Base-by-base conservation (phyloP, 2,888 invertebrate species). In the Caenorhabditis japonica region DNA sequence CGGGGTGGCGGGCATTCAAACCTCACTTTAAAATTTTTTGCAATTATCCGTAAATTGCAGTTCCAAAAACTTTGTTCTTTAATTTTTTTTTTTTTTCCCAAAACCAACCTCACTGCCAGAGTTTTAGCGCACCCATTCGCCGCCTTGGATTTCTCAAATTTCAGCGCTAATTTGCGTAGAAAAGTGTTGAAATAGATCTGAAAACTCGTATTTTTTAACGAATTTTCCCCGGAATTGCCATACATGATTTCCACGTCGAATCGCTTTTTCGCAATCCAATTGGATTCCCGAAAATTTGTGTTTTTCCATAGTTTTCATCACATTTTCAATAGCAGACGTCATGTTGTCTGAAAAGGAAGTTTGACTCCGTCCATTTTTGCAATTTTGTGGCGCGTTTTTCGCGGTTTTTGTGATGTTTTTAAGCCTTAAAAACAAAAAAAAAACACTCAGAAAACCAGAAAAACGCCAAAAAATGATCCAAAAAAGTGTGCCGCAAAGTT, bases 151-250 rank as follows among this genome's bases (percentile, higher is more conserved):
- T 51, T 58, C n/a, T 47, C 55, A 27, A 70, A 23, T 33, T 38
- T 46, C 23, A 39, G 4, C 8, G 30, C 17, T 27, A 73, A n/a
- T 23, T 55, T 58, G 27, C 38, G 17, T 5, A 74, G 13, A 19
- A 74, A 69, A 10, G 34, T 58, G 61, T 69, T 62, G 62, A 74
- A 69, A 34, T 39, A 38, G 27, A 69, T 49, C 68, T 73, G 66
- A 39, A 68, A 66, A 56, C 7, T 25, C 8, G 38, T 21, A 39
- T 39, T 39, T 19, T 53, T 39, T 15, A 39, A 51, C 8, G 7
- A 17, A 34, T 13, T 13, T n/a, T 47, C 27, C 3, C n/a, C n/a
- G n/a, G 23, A 25, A 47, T 27, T n/a, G 5, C 4, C 46, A 36
- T 21, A 73, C 74, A 62, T 69, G 44, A 55, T 69, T 69, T n/a